Evolutionary conservation across 2,888 invertebrate species (phyloP).

Genomic region (Phasia obesa): DNA sequence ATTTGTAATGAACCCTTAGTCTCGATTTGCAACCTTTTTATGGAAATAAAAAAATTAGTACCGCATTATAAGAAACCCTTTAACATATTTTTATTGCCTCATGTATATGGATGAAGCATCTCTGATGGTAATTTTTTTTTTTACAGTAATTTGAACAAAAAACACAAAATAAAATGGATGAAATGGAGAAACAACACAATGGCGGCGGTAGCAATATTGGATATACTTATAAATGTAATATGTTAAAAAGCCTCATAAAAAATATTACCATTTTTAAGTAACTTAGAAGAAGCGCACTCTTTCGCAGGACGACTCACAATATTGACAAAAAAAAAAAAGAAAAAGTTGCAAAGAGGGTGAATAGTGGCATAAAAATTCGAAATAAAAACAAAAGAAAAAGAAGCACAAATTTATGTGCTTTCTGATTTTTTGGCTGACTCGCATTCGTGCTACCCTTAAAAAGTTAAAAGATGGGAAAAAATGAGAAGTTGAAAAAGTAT

Average conservation of each 20-base stretch:
- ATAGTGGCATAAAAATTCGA: too few species aligned
- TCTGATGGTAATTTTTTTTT: conserved; percentile 50
- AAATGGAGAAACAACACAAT: conserved; percentile 45
- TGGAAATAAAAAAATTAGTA: not conserved
- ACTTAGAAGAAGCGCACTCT: not conserved
- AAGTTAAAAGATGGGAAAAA: conserved; percentile 26
- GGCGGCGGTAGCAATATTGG: conserved; percentile 53
- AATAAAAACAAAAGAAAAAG: conserved; percentile 1
- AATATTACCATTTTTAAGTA: conserved; percentile 69
- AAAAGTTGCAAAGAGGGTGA: conserved; percentile 15
- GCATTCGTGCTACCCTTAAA: conserved; percentile 49
- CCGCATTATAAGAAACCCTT: conserved; percentile 4
- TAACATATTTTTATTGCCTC: conserved; percentile 23
- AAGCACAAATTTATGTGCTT: conserved; percentile 65
- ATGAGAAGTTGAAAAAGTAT: conserved; percentile 27
- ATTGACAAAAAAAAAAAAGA: conserved; percentile 9
- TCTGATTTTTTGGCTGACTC: conserved; percentile 57
- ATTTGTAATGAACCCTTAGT: too few species aligned
- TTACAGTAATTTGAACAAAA: not conserved
- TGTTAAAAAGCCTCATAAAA: conserved; percentile 74
- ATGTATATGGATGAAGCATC: conserved; percentile 40
- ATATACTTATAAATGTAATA: conserved; percentile 68
- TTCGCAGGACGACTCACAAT: conserved; percentile 35
- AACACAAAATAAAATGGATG: conserved; percentile 27
- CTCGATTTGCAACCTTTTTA: too few species aligned